Conservation (phyloP, 2,888 invertebrate genomes). For the Geophilus truncorum region DNA sequence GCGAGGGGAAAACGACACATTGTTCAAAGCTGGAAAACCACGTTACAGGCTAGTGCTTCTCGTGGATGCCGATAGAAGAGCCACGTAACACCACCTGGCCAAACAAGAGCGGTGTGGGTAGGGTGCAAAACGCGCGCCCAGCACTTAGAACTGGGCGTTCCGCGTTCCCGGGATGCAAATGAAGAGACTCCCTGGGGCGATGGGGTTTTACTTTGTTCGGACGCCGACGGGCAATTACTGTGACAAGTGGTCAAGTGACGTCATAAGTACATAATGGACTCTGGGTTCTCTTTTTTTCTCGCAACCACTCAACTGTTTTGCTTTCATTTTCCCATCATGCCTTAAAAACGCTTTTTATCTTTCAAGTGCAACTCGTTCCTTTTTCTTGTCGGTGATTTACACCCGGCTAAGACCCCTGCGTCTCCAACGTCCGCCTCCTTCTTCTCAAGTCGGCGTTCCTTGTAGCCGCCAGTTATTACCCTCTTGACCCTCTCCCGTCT, state of each 20-base stretch:
- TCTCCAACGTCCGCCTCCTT: constrained; percentile 3
- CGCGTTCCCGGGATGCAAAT: constrained; percentile 21
- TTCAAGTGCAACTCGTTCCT: constrained; percentile 9
- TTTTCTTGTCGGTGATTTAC: constrained; percentile 1
- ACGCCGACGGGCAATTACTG: constrained; percentile 27
- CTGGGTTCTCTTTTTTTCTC: background rate
- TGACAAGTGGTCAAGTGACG: constrained; percentile 24
- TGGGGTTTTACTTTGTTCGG: constrained; percentile 11
- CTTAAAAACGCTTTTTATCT: background rate
- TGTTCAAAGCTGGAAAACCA: constrained; percentile 19
- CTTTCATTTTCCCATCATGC: constrained; percentile 2
- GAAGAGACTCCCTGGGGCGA: constrained; percentile 17
- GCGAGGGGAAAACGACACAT: background rate
- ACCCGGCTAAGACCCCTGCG: constrained; percentile 4
- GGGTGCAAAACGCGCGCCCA: constrained; percentile 18
- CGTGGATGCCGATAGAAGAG: constrained; percentile 13
- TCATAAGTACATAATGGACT: constrained; percentile 25
- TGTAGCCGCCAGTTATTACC: constrained; percentile 24
- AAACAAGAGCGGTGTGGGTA: constrained; percentile 18
- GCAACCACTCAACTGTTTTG: constrained; percentile 1
- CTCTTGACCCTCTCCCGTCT: constrained; percentile 11
- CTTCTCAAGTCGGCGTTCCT: constrained; percentile 8
- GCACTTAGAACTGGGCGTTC: constrained; percentile 18
- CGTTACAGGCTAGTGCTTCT: constrained; percentile 11
- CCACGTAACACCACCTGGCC: constrained; percentile 27